Percentiles rank a stretch among this genome's conserved stretches.
Evolutionary conservation across 92 coral and sea anemone species (phyloP).

Genomic region (Phenganax subtilis): DNA sequence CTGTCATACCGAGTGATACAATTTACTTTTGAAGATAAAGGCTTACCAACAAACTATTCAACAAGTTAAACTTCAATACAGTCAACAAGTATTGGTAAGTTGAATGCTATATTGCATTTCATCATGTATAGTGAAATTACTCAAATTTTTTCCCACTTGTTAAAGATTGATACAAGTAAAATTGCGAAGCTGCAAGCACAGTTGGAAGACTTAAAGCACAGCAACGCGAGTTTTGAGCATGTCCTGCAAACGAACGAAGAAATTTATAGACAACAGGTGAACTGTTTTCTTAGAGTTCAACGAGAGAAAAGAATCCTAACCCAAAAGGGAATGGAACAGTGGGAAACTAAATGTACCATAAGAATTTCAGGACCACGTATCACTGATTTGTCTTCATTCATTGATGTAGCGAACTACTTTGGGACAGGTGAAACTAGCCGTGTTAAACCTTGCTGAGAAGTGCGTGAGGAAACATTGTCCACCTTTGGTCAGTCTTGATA

Average conservation of each 20-base stretch:
- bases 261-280: slow-evolving; percentile 79
- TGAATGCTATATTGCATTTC: neutral
- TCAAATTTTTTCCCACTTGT: neutral
- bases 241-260: slow-evolving; percentile 61
- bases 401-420: slow-evolving; percentile 68
- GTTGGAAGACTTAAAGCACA: slow-evolving; percentile 63
- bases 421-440: slow-evolving; percentile 78
- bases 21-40: slow-evolving; percentile 53
- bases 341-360: too few relatives aligned
- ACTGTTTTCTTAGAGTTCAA: neutral
- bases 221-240: slow-evolving; percentile 77
- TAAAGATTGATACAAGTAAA: slow-evolving; percentile 75
- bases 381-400: neutral
- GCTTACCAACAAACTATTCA: slow-evolving; percentile 64
- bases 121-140: neutral
- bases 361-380: neutral
- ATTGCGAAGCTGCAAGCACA: slow-evolving; percentile 71
- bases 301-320: too few relatives aligned
- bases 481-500: slow-evolving; percentile 64
- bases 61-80: slow-evolving; percentile 70
- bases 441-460: slow-evolving; percentile 76
- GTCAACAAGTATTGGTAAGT: slow-evolving; percentile 74
- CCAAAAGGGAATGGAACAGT: too few relatives aligned
- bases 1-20: too few relatives aligned
- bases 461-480: slow-evolving; percentile 62